These are phyloP conservation scores for Ptilodon capucinus DNA, from an alignment of 2,888 invertebrate genomes.

Conservation along the genomic window DNA sequence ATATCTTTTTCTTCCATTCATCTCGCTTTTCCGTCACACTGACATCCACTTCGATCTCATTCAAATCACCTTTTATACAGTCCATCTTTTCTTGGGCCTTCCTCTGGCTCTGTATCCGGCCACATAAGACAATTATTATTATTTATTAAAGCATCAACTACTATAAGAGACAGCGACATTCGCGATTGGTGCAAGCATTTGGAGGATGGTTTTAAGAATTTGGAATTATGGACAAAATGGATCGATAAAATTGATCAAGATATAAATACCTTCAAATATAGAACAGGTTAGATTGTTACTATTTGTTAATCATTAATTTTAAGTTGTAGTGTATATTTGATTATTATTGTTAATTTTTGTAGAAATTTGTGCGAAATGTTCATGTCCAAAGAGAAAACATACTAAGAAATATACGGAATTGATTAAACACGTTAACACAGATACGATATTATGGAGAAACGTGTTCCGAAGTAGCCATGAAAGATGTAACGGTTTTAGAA, in stretches of 20 bases:
- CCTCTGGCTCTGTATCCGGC: no score
- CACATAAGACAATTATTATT: no score
- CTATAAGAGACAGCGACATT: slow-evolving; percentile 30
- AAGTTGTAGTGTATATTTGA: no score
- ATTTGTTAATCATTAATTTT: background rate
- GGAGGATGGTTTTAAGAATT: slow-evolving; percentile 46
- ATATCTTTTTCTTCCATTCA: no score
- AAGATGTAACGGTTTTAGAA: slow-evolving; percentile 36
- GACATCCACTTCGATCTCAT: no score
- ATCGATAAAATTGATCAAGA: slow-evolving; percentile 45
- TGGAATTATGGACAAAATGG: slow-evolving; percentile 65
- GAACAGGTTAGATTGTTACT: slow-evolving; percentile 32
- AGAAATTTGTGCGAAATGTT: slow-evolving; percentile 4
- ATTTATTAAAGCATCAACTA: slow-evolving; percentile 1
- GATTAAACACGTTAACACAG: slow-evolving; percentile 45
- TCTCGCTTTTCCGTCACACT: no score
- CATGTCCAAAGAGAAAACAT: slow-evolving; percentile 5
- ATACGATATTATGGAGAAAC: slow-evolving; percentile 49
- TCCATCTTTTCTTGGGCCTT: no score
- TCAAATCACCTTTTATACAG: no score
- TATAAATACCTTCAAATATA: slow-evolving; percentile 36
- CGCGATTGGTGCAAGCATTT: slow-evolving; percentile 58
- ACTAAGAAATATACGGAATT: slow-evolving; percentile 39
- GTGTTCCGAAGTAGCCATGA: slow-evolving; percentile 37
- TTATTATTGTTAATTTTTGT: background rate